Evolutionary conservation across 2,797 vertebrate genomes (phyloP).

Genomic region (Delichon dasypus): DNA sequence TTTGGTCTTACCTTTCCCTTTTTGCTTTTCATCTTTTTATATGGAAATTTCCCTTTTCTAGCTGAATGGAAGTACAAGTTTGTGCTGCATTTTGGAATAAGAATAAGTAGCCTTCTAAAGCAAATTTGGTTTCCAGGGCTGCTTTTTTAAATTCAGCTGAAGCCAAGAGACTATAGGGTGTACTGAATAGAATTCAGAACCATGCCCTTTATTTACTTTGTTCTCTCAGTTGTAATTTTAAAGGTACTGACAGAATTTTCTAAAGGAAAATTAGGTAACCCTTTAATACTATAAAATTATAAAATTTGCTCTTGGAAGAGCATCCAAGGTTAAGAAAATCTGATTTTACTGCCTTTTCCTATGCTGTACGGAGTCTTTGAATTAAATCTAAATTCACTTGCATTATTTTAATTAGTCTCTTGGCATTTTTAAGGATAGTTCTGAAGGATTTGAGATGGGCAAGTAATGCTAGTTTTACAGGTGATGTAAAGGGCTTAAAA

Average conservation of each 20-base stretch:
- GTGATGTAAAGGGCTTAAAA: background rate
- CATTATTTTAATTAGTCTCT: background rate
- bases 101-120: slow-evolving; percentile 56
- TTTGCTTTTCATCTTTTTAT: slow-evolving; percentile 6
- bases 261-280: background rate
- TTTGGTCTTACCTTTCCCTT: slow-evolving; percentile 28
- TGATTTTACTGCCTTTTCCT: background rate
- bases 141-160: slow-evolving; percentile 14
- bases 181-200: background rate
- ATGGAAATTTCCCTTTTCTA: slow-evolving; percentile 43
- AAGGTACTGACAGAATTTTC: background rate
- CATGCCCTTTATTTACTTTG: background rate
- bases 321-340: background rate
- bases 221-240: background rate
- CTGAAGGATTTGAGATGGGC: background rate
- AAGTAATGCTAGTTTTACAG: background rate
- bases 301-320: background rate
- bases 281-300: background rate
- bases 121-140: slow-evolving; percentile 44
- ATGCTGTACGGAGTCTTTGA: background rate
- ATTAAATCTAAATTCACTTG: background rate
- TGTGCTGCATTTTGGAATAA: slow-evolving; percentile 40
- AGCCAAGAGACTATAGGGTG: background rate
- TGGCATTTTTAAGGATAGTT: background rate
- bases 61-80: slow-evolving; percentile 33